Evolutionary conservation across 2,888 invertebrate species (phyloP), one percentile per base, ranked within the genome.

Genomic region (Andrena dorsata): DNA sequence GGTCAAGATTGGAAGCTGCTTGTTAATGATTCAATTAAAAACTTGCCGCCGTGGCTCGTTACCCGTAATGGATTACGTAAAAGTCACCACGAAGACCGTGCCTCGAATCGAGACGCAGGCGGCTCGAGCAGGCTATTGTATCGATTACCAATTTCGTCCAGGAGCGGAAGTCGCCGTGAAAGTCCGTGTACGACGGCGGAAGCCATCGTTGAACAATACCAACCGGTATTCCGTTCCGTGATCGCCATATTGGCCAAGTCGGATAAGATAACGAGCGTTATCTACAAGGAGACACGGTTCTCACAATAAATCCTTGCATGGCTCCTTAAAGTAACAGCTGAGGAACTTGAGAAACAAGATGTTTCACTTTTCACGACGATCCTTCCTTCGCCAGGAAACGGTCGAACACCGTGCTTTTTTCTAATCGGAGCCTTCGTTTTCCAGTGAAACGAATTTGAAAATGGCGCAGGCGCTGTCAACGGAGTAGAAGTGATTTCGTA

Each of bases 111-210:
- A 8, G 58, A 56, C 28, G 10, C 53, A 32, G 32, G 10, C 41
- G 20, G 26, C 41, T 64, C 47, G 30, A 49, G 69, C 53, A 72
- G 49, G 28, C 13, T 2, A 30, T 53, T n/a, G 61, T 77, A 73
- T 80, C 76, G 85, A 83, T 87, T 73, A 79, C 83, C 89, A 85
- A 88, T 83, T 83, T 83, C 20, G 87, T 78, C 51, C 23, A 6
- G 2, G 61, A 70, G 30, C 88, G 89, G 88, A 89, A 87, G 82
- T 74, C 75, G 58, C 16, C 61, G 66, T 10, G 53, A 71, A 69
- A 80, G 80, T 75, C 83, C 84, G 79, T 88, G 73, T 79, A 85
- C 66, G 81, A 82, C 80, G 20, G 68, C 89, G 89, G 89, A 88
- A 83, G 41, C 64, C 68, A 72, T 61, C 64, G 73, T 47, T 53